Evolutionary conservation across 2,113 vertebrate genomes (phyloP), one percentile per base, ranked within the genome.

Genomic region (Oceanites oceanicus): DNA sequence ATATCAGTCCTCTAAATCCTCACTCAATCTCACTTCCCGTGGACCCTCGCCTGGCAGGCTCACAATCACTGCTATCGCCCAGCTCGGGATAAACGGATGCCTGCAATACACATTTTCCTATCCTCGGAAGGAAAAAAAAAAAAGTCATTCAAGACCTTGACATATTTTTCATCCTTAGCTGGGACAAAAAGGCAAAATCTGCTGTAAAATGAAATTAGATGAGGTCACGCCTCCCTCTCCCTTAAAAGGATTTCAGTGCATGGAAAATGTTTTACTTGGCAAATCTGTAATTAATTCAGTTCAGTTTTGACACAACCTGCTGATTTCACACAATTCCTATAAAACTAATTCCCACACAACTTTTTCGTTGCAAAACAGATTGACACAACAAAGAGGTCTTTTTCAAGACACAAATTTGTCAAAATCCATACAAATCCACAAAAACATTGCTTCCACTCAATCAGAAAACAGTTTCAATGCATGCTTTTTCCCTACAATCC

Each of bases 21-120:
- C 86, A 71, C 83, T 91, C 86, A 78, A 11, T 77, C 86, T 81
- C 88, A 63, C 77, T 91, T 96, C 76, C 86, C n/a, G 2, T 15
- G 36, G 92, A 88, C 56, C 61, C 79, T 80, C 0, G 22, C 52
- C 92, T 88, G 92, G 63, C 78, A 94, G 63, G 38, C 86, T 91
- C 83, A 81, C 76, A 94, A 12, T 94, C 86, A 7, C 32, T 10
- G 89, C 77, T 92, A 73, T 78, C 4, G 0, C 86, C 70, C 74
- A 40, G 58, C 58, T 67, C 0, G 1, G 87, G 87, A 92, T 91
- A 95, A 95, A 91, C 0, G 0, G 56, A 84, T 0, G 68, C 76
- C 93, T 96, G 89, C 68, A 91, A 52, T 38, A 72, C 34, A 56
- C 56, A 85, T 96, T 96, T 92, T 72, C 86, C 59, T 91, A 63